Evolutionary conservation across 2,113 vertebrate genomes (phyloP), one percentile per base, ranked within the genome.

Genomic region (Gavialis gangeticus): DNA sequence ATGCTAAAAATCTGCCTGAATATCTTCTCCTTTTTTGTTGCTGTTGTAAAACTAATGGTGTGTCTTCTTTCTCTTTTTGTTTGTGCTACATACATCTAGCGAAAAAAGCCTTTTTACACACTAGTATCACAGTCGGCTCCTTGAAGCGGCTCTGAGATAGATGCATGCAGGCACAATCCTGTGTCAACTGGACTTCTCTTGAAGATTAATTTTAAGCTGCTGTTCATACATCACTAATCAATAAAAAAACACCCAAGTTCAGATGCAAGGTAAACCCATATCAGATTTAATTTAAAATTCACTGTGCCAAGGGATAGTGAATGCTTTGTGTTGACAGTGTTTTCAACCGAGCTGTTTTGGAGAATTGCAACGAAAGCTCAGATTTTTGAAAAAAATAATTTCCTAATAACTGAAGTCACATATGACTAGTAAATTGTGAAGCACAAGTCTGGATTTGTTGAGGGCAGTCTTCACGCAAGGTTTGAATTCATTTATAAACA

Each of bases 1-100:
- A 96, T 95, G 88, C 79, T 84, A 92, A 95, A 93, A 69, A n/a
- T 91, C 80, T 93, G 80, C 88, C 57, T 27, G 71, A 69, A 75
- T 59, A 80, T 60, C 4, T 90, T 95, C 93, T 75, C 60, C 71
- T 73, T 83, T 57, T 57, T 37, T 81, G 64, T 83, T 58, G 84
- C 91, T 77, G 73, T 69, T 84, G n/a, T 66, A 18, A 21, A 27
- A 22, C 78, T 24, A 27, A 4, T 55, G 15, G 8, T 34, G 75
- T 16, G 71, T 80, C 59, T 16, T 34, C 60, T 60, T 89, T 56
- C 46, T 77, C 28, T 59, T 1, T 25, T 2, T 54, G 11, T 9
- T 9, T 15, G 19, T 82, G 21, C 79, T 84, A 84, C 30, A 62
- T 2, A 60, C 85, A 80, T 84, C 90, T 71, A 21, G 19, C 19